Percentiles rank a stretch among this genome's conserved stretches.
phyloP scores from a whole-genome alignment of 2,888 invertebrate genomes.

The Drosophila macrospina region DNA sequence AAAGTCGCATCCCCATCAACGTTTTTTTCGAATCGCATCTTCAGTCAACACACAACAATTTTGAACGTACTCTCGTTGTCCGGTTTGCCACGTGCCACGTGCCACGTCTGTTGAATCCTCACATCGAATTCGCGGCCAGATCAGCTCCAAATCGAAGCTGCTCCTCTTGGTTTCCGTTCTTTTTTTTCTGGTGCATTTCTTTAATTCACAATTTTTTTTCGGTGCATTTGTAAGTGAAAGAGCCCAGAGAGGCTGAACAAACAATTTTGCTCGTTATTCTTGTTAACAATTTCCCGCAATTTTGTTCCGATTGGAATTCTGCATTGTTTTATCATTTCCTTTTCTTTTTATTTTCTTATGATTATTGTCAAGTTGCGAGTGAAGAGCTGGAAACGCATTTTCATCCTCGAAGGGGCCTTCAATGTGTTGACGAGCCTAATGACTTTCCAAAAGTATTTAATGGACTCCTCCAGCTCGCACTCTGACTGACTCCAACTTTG shows the following conservation, averaged over 20 bases:
- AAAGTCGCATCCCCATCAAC: constrained; percentile 29
- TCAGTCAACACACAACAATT: constrained; percentile 14
- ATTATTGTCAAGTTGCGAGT: constrained; percentile 28
- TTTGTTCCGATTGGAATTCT: background rate
- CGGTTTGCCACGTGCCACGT: constrained; percentile 39
- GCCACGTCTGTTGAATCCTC: constrained; percentile 9
- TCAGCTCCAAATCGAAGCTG: constrained; percentile 2
- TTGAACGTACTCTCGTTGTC: constrained; percentile 30
- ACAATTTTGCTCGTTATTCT: background rate
- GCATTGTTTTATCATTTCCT: background rate
- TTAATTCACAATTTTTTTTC: constrained; percentile 21
- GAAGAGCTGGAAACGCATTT: constrained; percentile 25
- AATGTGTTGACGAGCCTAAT: constrained; percentile 43
- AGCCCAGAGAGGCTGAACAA: background rate
- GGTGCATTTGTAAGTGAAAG: constrained; percentile 22
- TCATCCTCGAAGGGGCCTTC: constrained; percentile 31
- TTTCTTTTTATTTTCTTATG: constrained; percentile 11
- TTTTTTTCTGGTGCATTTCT: constrained; percentile 38
- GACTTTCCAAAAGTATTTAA: constrained; percentile 61
- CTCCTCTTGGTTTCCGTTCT: background rate
- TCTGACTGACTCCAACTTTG: constrained; percentile 1
- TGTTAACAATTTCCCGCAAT: constrained; percentile 19
- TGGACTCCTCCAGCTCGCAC: constrained; percentile 13
- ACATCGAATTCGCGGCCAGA: constrained; percentile 10
- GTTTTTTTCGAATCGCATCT: constrained; percentile 26